Base-by-base conservation (phyloP, 2,888 invertebrate genomes). In the Thelaira solivaga region DNA sequence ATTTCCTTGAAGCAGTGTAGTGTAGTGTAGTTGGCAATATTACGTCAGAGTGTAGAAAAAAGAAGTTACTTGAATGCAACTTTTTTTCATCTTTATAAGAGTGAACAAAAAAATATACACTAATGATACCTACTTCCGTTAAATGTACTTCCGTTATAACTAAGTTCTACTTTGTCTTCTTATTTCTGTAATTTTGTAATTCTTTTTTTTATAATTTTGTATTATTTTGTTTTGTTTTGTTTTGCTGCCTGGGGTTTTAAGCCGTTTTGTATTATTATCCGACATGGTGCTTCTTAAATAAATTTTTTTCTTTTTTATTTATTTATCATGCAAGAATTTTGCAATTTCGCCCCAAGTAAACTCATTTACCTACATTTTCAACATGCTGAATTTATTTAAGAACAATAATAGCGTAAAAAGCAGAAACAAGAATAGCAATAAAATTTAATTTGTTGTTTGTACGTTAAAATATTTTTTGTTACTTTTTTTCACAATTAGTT, bases 321-420 rank as follows among this genome's bases (percentile, higher is more conserved):
- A 5, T 16, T 4, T 1, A 1, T 26, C n/a, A 45, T n/a, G 29
- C 45, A 76, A 51, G 43, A 47, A 47, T 53, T 67, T 59, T 45
- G 51, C 51, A 59, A 64, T 69, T 59, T 69, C 24, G 22, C 36
- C 31, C n/a, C n/a, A n/a, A n/a, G 4, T 29, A 43, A 49, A 43
- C 55, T 69, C 49, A 64, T 76, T 76, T 76, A 76, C 69, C 57
- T 69, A 61, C 61, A 62, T 69, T 69, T 57, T 6, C 39, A 20
- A 36, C 24, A 69, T 43, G 62, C 31, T 64, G 51, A 64, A 64
- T 59, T 64, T 64, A 39, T n/a, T 69, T 47, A 49, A 62, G 39
- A 65, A 57, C 26, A 57, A 51, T n/a, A 49, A 47, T 20, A 41
- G 18, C 11, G 16, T 36, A 49, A 36, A 31, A 13, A 4, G 7